Conservation (phyloP, 2,888 invertebrate genomes). For the Tetranychus piercei region DNA sequence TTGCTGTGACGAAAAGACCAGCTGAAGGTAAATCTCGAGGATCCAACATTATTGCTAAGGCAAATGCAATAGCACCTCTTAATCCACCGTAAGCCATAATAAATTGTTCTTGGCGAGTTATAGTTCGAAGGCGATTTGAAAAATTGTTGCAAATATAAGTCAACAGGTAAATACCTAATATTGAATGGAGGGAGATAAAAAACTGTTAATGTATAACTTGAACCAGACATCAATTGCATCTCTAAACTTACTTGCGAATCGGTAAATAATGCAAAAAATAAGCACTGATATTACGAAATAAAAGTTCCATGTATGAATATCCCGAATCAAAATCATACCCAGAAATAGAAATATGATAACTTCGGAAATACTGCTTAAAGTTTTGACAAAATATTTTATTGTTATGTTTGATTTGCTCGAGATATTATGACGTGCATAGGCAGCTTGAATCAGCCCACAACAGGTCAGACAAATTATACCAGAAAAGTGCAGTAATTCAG, state of each 20-base stretch:
- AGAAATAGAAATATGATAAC: conserved; percentile 42
- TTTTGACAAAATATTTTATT: conserved; percentile 40
- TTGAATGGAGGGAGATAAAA: background rate
- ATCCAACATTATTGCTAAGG: conserved; percentile 38
- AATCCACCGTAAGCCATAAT: conserved; percentile 38
- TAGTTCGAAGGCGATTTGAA: background rate
- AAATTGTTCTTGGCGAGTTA: conserved; percentile 6
- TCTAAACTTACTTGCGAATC: conserved; percentile 33
- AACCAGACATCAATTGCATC: background rate
- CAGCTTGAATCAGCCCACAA: conserved; percentile 35
- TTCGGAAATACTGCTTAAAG: conserved; percentile 38
- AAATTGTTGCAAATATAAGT: conserved; percentile 8
- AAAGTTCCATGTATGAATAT: conserved; percentile 35
- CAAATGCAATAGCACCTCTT: conserved; percentile 41
- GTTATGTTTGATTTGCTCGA: conserved; percentile 38
- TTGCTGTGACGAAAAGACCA: conserved; percentile 34
- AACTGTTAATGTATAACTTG: background rate
- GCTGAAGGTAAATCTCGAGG: conserved; percentile 29
- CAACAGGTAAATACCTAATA: conserved; percentile 19
- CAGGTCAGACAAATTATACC: conserved; percentile 38
- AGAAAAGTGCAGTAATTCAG: conserved; percentile 41
- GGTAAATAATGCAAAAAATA: conserved; percentile 34
- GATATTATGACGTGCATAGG: conserved; percentile 40
- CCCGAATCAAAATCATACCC: conserved; percentile 38
- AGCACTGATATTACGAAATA: conserved; percentile 36